phyloP scores from a whole-genome alignment of 2,113 vertebrate species.

The Colinus virginianus region DNA sequence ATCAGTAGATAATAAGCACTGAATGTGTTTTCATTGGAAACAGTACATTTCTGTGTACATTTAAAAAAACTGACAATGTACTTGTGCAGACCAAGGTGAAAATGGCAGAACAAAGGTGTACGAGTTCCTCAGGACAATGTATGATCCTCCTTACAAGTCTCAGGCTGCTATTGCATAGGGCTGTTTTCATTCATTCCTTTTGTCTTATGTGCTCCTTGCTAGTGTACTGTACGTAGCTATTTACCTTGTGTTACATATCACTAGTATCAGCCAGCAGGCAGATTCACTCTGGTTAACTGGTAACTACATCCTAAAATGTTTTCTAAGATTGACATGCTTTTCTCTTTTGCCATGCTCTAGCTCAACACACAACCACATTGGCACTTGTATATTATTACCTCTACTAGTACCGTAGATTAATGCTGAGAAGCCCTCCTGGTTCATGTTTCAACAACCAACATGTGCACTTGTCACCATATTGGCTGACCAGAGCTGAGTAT shows the following conservation, averaged over 20 bases:
- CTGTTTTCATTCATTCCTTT: not conserved
- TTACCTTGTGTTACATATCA: not conserved
- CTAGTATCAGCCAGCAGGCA: not conserved
- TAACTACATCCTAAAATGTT: not conserved
- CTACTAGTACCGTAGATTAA: fast-evolving
- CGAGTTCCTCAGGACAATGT: fast-evolving
- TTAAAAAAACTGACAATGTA: not conserved
- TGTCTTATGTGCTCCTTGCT: not conserved
- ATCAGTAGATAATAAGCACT: not conserved
- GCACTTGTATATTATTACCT: not conserved
- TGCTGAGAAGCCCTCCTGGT: not conserved
- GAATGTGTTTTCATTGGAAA: not conserved
- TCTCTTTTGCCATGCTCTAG: not conserved
- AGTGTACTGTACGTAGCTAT: not conserved
- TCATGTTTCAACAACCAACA: fast-evolving
- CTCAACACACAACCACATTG: not conserved
- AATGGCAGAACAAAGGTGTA: not conserved
- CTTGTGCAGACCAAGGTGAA: not conserved
- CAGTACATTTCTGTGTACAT: not conserved
- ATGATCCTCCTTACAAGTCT: not conserved
- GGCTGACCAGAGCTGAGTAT: not conserved
- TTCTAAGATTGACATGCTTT: not conserved
- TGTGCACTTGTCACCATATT: not conserved
- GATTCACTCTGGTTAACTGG: not conserved
- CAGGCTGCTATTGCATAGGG: fast-evolving